Conservation (phyloP, 1,140 invertebrate species). For the Magallana gigas region DNA sequence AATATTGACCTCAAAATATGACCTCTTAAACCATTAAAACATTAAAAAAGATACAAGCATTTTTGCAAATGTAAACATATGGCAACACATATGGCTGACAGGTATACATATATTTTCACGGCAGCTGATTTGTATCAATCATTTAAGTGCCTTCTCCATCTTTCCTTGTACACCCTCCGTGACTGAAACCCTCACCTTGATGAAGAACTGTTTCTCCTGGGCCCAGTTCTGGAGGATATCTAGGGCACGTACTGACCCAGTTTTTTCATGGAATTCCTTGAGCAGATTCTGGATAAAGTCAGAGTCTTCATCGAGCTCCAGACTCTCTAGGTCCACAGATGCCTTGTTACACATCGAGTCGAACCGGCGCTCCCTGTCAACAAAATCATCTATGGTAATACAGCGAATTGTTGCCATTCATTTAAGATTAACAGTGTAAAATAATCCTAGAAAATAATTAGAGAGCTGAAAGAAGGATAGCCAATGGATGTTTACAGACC, state of each 20-base stretch:
- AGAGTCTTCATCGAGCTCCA: constrained; percentile 90
- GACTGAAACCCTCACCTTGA: constrained; percentile 85
- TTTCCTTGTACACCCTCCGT: background rate
- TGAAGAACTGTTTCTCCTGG: constrained; percentile 87
- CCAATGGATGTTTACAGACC: too few species aligned
- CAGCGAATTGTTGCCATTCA: too few species aligned
- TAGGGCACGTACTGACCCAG: constrained; percentile 91
- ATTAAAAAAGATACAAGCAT: too few species aligned
- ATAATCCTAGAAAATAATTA: too few species aligned
- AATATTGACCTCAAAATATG: too few species aligned
- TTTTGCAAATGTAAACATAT: too few species aligned
- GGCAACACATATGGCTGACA: too few species aligned
- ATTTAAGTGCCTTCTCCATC: background rate
- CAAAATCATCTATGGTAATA: background rate
- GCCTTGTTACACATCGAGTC: constrained; percentile 91
- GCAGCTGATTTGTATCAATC: too few species aligned
- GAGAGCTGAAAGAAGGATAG: too few species aligned
- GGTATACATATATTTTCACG: too few species aligned
- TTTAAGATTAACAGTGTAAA: too few species aligned
- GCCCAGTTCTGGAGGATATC: constrained; percentile 92
- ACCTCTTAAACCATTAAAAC: too few species aligned
- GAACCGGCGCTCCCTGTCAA: constrained; percentile 68
- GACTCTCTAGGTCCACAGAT: constrained; percentile 91
- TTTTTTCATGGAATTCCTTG: constrained; percentile 93
- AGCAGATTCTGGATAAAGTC: constrained; percentile 89